Evolutionary conservation across 1,140 invertebrate species (phyloP).

Genomic region (Portunus trituberculatus): DNA sequence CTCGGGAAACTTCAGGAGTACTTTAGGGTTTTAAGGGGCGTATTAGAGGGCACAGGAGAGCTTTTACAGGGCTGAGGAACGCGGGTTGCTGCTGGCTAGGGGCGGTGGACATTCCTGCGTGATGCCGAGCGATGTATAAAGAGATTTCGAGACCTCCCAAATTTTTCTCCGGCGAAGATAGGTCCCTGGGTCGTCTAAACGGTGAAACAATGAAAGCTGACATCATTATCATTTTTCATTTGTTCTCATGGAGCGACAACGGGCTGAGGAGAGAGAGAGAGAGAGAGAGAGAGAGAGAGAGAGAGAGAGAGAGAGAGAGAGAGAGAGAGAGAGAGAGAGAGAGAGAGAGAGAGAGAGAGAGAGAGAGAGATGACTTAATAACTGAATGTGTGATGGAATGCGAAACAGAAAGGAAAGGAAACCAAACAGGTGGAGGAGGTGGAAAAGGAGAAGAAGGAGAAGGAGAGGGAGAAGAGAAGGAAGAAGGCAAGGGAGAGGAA

Average conservation of each 20-base stretch:
- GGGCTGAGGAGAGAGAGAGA: background rate
- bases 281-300: conserved; percentile 28
- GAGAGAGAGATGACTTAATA: background rate
- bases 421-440: background rate
- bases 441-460: background rate
- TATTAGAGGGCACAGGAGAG: background rate
- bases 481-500: conserved; percentile 4
- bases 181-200: conserved; percentile 57
- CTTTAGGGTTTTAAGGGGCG: background rate
- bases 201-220: conserved; percentile 65
- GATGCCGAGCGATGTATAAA: background rate
- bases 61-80: background rate
- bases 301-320: background rate
- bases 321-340: background rate
- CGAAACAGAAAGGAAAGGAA: background rate
- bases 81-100: background rate
- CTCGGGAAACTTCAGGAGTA: background rate
- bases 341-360: conserved; percentile 9
- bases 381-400: background rate
- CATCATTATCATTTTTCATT: conserved; percentile 70
- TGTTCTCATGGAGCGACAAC: conserved; percentile 59
- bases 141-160: background rate
- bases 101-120: background rate
- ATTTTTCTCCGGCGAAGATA: conserved; percentile 63
- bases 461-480: background rate